Base-by-base conservation (phyloP, 2,797 vertebrate genomes). In the Cetoscarus ocellatus region DNA sequence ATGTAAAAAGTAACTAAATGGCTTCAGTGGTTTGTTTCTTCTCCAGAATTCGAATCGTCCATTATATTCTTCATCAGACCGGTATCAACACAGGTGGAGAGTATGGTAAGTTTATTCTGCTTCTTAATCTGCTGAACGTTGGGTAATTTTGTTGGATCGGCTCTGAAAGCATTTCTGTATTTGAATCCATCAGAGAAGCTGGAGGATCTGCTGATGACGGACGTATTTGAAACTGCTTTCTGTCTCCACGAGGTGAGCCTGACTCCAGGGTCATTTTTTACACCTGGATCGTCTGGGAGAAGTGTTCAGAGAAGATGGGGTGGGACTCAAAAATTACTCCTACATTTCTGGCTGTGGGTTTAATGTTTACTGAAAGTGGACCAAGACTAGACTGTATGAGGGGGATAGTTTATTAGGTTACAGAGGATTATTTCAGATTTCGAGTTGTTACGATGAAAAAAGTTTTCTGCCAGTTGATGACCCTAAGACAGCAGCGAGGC, bases 161-260 rank as follows among this genome's bases (percentile, higher is more conserved):
- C 38, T 50, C 27, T 58, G 8, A 50, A 17, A 15, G 13, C 12
- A 39, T 36, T 3, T 11, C 15, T 3, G 4, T 56, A n/a, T 36
- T 49, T 82, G 47, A 1, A 67, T 59, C 14, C 42, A 27, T 49
- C 77, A 98, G 97, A 96, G 84, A 88, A 90, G 7, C 90, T 98
- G 11, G 1, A 35, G 0, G 90, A 96, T 5, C 90, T 98, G 71
- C 35, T 93, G 35, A 71, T 51, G 49, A 75, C 92, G 7, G 80
- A 90, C 19, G 95, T 97, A 55, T 98, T 98, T 69, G 93, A 97
- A 90, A 69, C 94, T 1, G 81, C 63, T 1, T 98, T 98, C 77
- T 96, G 96, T 48, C 93, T 98, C 52, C 97, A 99, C 17, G 86
- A 96, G 93, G 97, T 98, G 77, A 90, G 79, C 54, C 43, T 60